Evolutionary conservation across 1,140 invertebrate genomes (phyloP).

Genomic region (Meloidogyne exigua): DNA sequence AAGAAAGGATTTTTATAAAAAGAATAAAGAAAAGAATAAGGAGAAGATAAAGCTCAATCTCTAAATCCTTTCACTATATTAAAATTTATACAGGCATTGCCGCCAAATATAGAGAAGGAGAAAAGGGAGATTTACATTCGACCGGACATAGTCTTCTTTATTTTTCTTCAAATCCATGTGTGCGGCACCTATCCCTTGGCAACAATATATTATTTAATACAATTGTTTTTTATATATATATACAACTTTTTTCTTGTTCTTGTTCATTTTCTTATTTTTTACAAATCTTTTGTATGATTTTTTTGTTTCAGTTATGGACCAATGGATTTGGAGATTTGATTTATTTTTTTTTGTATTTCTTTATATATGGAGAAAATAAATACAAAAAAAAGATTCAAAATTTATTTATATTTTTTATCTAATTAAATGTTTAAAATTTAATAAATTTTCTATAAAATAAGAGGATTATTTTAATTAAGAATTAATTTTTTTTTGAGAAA

Average conservation of each 20-base stretch:
- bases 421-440: too few species aligned
- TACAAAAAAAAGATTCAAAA: too few species aligned
- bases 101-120: background rate
- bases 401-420: too few species aligned
- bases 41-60: background rate
- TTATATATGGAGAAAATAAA: too few species aligned
- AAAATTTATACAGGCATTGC: background rate
- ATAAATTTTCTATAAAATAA: too few species aligned
- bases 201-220: background rate
- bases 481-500: too few species aligned
- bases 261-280: background rate
- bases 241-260: background rate
- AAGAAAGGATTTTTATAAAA: background rate
- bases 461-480: too few species aligned
- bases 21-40: background rate
- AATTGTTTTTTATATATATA: too few species aligned
- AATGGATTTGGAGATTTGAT: background rate
- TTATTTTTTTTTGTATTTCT: background rate
- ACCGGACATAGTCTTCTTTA: background rate
- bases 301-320: background rate
- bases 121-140: background rate
- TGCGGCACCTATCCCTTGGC: background rate
- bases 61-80: background rate
- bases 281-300: background rate
- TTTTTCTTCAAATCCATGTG: background rate